Conservation (phyloP, 1,140 invertebrate genomes). For the Diorhabda sublineata region DNA sequence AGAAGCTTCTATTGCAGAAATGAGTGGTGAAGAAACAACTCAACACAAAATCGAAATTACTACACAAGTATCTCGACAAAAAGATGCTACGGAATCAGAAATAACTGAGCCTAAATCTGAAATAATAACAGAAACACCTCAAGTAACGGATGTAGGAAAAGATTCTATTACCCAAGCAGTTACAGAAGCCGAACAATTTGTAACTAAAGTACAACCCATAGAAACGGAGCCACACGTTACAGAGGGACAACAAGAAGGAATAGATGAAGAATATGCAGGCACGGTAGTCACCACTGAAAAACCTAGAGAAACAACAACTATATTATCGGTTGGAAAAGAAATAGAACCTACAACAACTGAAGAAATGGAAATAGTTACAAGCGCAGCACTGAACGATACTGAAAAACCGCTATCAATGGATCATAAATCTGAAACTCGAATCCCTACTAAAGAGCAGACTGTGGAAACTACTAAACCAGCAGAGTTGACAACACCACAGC, state of each 20-base stretch:
- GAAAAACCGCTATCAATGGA: constrained; percentile 33
- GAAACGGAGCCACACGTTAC: background rate
- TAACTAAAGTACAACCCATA: constrained; percentile 14
- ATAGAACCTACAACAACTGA: constrained; percentile 22
- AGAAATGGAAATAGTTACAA: constrained; percentile 33
- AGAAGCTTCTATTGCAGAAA: background rate
- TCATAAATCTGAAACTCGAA: constrained; percentile 26
- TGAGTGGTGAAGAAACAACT: background rate
- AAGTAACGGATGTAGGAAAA: background rate
- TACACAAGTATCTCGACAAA: too few species aligned
- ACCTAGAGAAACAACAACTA: constrained; percentile 17
- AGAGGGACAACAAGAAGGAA: too few species aligned
- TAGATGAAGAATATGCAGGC: too few species aligned
- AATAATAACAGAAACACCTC: background rate
- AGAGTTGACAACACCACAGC: constrained; percentile 28
- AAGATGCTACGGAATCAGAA: too few species aligned
- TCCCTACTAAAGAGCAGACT: constrained; percentile 6
- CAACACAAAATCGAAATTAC: constrained; percentile 12
- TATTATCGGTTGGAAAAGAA: constrained; percentile 20
- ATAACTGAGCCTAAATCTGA: background rate
- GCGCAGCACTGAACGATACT: constrained; percentile 24
- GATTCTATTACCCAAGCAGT: constrained; percentile 12
- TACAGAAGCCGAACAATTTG: constrained; percentile 22
- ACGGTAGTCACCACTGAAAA: background rate
- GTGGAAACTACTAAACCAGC: constrained; percentile 6